These are phyloP conservation scores for Nomada hirtipes DNA, from an alignment of 2,888 invertebrate genomes.

Conservation along the genomic window DNA sequence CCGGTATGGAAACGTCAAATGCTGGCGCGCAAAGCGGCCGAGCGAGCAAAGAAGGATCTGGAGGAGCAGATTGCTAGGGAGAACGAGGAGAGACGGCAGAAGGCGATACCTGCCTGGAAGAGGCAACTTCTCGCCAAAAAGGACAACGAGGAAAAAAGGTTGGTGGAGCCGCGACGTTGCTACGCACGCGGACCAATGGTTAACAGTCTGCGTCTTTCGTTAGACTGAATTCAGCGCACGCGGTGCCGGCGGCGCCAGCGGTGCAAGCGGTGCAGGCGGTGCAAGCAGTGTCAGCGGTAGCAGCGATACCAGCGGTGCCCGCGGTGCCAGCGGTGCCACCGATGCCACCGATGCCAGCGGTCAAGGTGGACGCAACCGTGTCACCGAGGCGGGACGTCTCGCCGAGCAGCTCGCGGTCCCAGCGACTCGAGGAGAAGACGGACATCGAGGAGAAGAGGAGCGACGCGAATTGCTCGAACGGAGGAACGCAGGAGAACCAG, in stretches of 20 bases:
- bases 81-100: slow-evolving; percentile 93
- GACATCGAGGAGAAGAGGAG: slow-evolving; percentile 38
- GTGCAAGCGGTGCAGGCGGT: too few relatives aligned
- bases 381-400: slow-evolving; percentile 25
- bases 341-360: not conserved
- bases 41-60: slow-evolving; percentile 95
- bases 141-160: slow-evolving; percentile 93
- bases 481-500: not conserved
- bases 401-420: not conserved
- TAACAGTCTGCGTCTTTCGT: not conserved
- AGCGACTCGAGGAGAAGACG: slow-evolving; percentile 23
- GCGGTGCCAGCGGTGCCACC: too few relatives aligned
- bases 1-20: slow-evolving; percentile 98
- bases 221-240: slow-evolving; percentile 28
- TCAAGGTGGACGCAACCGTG: slow-evolving; percentile 7
- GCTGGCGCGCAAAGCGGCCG: slow-evolving; percentile 97
- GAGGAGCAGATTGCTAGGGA: slow-evolving; percentile 94
- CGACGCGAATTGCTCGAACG: slow-evolving; percentile 9
- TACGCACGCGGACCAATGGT: not conserved
- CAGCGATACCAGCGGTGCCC: not conserved
- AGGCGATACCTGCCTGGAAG: slow-evolving; percentile 97
- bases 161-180: slow-evolving; percentile 24
- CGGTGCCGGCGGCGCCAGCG: not conserved
- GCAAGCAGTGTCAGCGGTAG: too few relatives aligned
- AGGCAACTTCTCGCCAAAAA: slow-evolving; percentile 93